These are phyloP conservation scores for Plagodis pulveraria DNA, from an alignment of 2,888 invertebrate genomes.

Conservation along the genomic window DNA sequence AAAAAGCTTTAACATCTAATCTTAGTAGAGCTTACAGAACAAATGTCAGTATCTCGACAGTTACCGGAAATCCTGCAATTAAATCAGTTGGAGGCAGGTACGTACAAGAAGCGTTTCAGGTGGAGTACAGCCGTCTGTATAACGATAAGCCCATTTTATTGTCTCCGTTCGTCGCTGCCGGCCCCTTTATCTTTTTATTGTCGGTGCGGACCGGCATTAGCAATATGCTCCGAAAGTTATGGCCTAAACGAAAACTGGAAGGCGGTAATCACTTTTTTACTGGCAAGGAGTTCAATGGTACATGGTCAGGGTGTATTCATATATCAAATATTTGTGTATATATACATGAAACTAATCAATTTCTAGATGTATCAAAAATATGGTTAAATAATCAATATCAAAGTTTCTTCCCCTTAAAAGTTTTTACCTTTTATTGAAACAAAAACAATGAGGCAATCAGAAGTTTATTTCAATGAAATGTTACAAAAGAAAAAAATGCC, in stretches of 20 bases:
- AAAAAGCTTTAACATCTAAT: background rate
- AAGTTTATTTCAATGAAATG: too few relatives aligned
- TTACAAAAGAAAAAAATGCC: too few relatives aligned
- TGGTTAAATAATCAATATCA: too few relatives aligned
- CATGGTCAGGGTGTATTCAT: conserved; percentile 19
- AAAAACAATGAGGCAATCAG: conserved; percentile 1
- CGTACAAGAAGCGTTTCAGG: conserved; percentile 52
- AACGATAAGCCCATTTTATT: conserved; percentile 74
- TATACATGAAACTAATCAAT: too few relatives aligned
- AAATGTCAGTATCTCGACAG: conserved; percentile 26
- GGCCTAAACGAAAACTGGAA: conserved; percentile 54
- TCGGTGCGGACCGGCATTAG: conserved; percentile 62
- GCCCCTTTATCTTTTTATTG: conserved; percentile 74
- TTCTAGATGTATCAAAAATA: background rate
- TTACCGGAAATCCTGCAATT: conserved; percentile 44
- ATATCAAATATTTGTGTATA: background rate
- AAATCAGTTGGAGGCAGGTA: conserved; percentile 45
- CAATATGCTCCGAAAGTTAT: conserved; percentile 68
- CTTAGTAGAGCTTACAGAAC: conserved; percentile 19
- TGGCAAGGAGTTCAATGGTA: conserved; percentile 31
- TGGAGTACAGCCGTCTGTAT: conserved; percentile 53
- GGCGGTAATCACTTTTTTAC: conserved; percentile 48
- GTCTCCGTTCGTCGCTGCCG: conserved; percentile 59
- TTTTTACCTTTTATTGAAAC: conserved; percentile 7
- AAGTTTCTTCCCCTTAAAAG: background rate